These are phyloP conservation scores for Bombylius major DNA, from an alignment of 2,888 invertebrate species.

Conservation along the genomic window DNA sequence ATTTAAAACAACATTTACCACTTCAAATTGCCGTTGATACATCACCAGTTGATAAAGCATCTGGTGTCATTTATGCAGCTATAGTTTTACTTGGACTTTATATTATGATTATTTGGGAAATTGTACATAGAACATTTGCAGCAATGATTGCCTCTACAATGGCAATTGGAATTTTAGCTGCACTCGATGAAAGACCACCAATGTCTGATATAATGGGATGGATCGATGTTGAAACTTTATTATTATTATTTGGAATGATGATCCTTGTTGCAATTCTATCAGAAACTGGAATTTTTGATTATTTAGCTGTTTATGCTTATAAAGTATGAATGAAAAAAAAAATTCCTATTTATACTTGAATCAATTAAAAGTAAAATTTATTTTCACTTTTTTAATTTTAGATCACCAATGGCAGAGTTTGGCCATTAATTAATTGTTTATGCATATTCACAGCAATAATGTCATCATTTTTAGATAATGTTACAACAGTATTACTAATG, in stretches of 20 bases:
- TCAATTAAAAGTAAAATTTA: neutral
- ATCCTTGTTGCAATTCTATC: constrained; percentile 62
- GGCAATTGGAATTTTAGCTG: constrained; percentile 56
- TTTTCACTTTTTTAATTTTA: constrained; percentile 20
- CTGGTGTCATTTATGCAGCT: constrained; percentile 60
- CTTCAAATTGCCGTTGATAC: constrained; percentile 47
- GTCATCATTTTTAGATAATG: constrained; percentile 65
- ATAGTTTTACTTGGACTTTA: constrained; percentile 62
- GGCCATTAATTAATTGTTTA: constrained; percentile 60
- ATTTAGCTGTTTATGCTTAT: constrained; percentile 55
- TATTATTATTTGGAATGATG: constrained; percentile 69
- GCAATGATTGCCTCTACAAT: constrained; percentile 60
- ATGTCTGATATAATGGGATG: constrained; percentile 57
- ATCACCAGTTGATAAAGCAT: constrained; percentile 47
- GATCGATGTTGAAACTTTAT: constrained; percentile 61
- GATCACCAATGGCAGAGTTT: constrained; percentile 56
- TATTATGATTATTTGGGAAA: constrained; percentile 60
- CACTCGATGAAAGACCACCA: constrained; percentile 54
- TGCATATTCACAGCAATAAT: constrained; percentile 56
- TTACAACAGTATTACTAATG: constrained; percentile 63
- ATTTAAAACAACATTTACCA: constrained; percentile 30
- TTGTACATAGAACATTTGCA: constrained; percentile 60
- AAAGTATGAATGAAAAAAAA: constrained; percentile 37
- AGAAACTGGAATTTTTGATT: constrained; percentile 70
- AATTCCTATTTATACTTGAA: neutral